phyloP scores from a whole-genome alignment of 2,888 invertebrate genomes.

The Carcina quercana region DNA sequence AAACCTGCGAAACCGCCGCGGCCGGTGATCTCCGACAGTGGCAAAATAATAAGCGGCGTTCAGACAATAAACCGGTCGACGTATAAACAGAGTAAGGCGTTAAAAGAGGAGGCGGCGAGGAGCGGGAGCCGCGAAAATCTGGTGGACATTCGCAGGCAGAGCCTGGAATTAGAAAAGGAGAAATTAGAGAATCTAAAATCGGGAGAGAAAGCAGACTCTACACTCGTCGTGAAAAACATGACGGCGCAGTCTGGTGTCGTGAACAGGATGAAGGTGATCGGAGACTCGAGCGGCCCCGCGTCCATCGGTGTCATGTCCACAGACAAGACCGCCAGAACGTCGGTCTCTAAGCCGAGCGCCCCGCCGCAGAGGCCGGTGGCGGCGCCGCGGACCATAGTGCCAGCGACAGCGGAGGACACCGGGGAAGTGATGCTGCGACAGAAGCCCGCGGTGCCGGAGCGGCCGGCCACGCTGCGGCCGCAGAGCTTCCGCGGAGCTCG shows the following conservation, averaged over 20 bases:
- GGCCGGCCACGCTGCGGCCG: slow-evolving; percentile 80
- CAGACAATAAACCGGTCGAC: slow-evolving; percentile 77
- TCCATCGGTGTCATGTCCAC: slow-evolving; percentile 33
- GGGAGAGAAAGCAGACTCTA: slow-evolving; percentile 32
- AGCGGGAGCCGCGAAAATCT: slow-evolving; percentile 57
- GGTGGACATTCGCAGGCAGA: slow-evolving; percentile 63
- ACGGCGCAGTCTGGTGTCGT: slow-evolving; percentile 62
- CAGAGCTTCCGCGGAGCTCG: slow-evolving; percentile 68
- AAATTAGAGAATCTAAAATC: slow-evolving; percentile 41
- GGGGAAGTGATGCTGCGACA: slow-evolving; percentile 71
- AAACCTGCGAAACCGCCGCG: slow-evolving; percentile 79
- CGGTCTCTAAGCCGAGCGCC: slow-evolving; percentile 53
- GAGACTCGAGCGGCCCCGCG: slow-evolving; percentile 40
- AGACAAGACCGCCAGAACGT: slow-evolving; percentile 28
- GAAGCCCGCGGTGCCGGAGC: slow-evolving; percentile 88
- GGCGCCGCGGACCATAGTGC: slow-evolving; percentile 56
- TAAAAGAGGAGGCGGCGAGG: slow-evolving; percentile 57
- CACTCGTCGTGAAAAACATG: slow-evolving; percentile 48
- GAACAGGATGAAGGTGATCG: slow-evolving; percentile 52
- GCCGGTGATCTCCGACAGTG: slow-evolving; percentile 67
- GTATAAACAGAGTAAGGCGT: slow-evolving; percentile 66
- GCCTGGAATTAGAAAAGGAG: slow-evolving; percentile 72
- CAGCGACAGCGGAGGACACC: slow-evolving; percentile 33
- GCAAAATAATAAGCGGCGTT: slow-evolving; percentile 66
- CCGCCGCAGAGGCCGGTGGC: slow-evolving; percentile 69